Base-by-base conservation (phyloP, 2,888 invertebrate species). In the Timandra comae region DNA sequence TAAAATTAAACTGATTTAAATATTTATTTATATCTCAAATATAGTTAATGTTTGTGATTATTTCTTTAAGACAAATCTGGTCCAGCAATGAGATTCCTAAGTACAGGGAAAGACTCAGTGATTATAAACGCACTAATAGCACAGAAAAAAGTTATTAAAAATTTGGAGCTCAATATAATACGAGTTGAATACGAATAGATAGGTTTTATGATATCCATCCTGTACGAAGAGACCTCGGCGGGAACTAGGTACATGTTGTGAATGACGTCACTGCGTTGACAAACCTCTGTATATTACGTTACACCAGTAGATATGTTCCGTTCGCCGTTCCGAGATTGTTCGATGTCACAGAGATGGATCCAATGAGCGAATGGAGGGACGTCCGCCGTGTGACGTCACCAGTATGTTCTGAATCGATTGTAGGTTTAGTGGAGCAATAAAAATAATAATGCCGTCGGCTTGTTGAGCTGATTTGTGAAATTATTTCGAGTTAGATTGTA, bases 251-350 rank as follows among this genome's bases (percentile, higher is more conserved):
- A 22, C 8, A 4, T 2, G 9, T 22, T n/a, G n/a, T n/a, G n/a
- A n/a, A n/a, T n/a, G n/a, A n/a, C n/a, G n/a, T n/a, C n/a, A n/a
- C n/a, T n/a, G n/a, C n/a, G n/a, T n/a, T n/a, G n/a, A n/a, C n/a
- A n/a, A 67, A 68, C 58, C 58, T 69, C 62, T 58, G 63, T n/a
- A n/a, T n/a, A n/a, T n/a, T n/a, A n/a, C n/a, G n/a, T n/a, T n/a
- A n/a, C n/a, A n/a, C n/a, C n/a, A 78, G 76, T 63, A 66, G 64
- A 71, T 71, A 64, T 58, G 58, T 56, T 63, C 65, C n/a, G n/a
- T n/a, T n/a, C 63, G 64, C 63, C 69, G n/a, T 70, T 70, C 61
- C 61, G 76, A 78, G 71, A 77, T 77, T 71, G 69, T n/a, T n/a
- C n/a, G n/a, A n/a, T n/a, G n/a, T n/a, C 53, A 53, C 49, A 44